Evolutionary conservation across 2,888 invertebrate species (phyloP).

Genomic region (Coleophora deauratella): DNA sequence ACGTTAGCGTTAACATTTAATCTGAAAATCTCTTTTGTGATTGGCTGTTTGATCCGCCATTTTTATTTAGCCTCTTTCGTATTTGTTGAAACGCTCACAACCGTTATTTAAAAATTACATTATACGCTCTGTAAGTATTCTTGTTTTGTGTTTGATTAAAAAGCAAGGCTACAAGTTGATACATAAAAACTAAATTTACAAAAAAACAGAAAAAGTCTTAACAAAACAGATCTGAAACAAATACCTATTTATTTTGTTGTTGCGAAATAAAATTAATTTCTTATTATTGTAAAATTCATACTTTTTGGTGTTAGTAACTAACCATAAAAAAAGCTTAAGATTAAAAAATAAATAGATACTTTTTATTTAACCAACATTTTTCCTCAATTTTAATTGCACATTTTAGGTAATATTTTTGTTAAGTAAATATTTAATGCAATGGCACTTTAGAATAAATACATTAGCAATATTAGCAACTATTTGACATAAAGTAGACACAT

Average conservation of each 20-base stretch:
- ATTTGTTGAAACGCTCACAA: too few relatives aligned
- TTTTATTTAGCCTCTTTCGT: too few relatives aligned
- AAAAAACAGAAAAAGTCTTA: conserved; percentile 26
- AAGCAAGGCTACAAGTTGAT: neutral
- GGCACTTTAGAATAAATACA: conserved; percentile 61
- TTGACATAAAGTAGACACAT: conserved; percentile 20
- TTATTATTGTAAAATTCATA: conserved; percentile 46
- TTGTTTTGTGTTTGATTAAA: neutral
- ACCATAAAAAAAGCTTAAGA: conserved; percentile 43
- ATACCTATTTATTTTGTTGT: too few relatives aligned
- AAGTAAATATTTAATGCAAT: conserved; percentile 25
- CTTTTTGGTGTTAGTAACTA: conserved; percentile 72
- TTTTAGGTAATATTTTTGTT: conserved; percentile 19
- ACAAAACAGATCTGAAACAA: too few relatives aligned
- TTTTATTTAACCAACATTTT: conserved; percentile 44
- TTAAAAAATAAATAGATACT: conserved; percentile 46
- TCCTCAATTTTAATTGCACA: conserved; percentile 47
- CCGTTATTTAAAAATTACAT: too few relatives aligned
- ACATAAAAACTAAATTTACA: conserved; percentile 33
- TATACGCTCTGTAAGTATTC: too few relatives aligned
- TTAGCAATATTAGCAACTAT: conserved; percentile 44
- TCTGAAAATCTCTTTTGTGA: too few relatives aligned
- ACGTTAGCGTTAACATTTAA: too few relatives aligned
- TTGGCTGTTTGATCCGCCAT: too few relatives aligned
- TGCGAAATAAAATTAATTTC: too few relatives aligned